These are phyloP conservation scores for Cuniculus paca DNA, from an alignment of 2,797 vertebrate genomes.

Conservation along the genomic window DNA sequence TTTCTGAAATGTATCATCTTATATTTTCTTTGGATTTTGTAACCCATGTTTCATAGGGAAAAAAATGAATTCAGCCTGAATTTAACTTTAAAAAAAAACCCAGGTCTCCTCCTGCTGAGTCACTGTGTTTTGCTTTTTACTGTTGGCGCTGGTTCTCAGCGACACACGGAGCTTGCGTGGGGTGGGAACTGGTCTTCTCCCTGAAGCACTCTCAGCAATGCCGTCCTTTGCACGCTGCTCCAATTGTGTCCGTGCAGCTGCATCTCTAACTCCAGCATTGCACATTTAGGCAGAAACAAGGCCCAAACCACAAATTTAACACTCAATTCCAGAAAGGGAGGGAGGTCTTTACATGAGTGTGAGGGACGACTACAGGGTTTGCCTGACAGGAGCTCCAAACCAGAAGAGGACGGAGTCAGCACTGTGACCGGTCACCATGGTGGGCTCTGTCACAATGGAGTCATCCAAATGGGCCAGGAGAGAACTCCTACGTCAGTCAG, in stretches of 20 bases:
- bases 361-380: rapidly evolving
- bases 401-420: rapidly evolving
- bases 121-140: not conserved
- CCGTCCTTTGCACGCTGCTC: not conserved
- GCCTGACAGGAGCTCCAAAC: rapidly evolving
- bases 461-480: too few relatives aligned
- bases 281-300: not conserved
- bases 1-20: not conserved
- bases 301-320: rapidly evolving
- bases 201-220: not conserved
- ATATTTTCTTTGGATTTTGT: not conserved
- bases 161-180: rapidly evolving
- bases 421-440: rapidly evolving
- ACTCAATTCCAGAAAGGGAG: not conserved
- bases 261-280: rapidly evolving
- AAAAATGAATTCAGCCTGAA: not conserved
- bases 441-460: rapidly evolving
- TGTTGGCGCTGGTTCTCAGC: too few relatives aligned
- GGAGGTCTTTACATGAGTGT: rapidly evolving
- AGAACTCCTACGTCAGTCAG: not conserved
- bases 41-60: not conserved
- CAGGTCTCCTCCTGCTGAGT: not conserved
- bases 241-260: rapidly evolving
- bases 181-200: rapidly evolving
- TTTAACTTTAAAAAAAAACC: not conserved